Evolutionary conservation across 2,113 vertebrate genomes (phyloP), one percentile per base, ranked within the genome.

Genomic region (Machaerirhynchus nigripectus): DNA sequence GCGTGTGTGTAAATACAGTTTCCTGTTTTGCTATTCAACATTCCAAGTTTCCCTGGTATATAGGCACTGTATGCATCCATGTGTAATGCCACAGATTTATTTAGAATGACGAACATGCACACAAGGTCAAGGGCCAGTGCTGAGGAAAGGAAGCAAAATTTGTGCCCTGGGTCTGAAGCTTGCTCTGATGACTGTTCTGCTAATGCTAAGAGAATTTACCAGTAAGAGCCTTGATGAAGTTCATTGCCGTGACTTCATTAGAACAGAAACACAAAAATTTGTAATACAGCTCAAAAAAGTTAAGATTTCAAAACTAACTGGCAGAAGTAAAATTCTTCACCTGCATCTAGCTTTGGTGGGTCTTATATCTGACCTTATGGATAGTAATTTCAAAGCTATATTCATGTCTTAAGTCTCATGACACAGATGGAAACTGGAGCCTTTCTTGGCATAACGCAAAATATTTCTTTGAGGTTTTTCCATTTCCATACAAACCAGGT

Each of bases 1-100:
- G 97, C 96, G 87, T 96, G 94, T 95, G 93, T 96, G 89, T 95
- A 97, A 97, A 98, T 96, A 97, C 77, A 35, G 28, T 95, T 95
- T 96, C 74, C 93, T 90, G 86, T 95, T 96, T 93, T 31, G 28
- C 89, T 97, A 95, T 93, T 96, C 96, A 97, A 90, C 47, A 85
- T 78, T 92, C 24, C 3, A 60, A 65, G 55, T 73, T 94, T n/a
- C 37, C 79, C 75, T 78, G 65, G 55, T 52, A 59, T 33, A 37
- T 53, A 75, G 22, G 40, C 39, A 37, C 35, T 68, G 28, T 23
- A 33, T 37, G 33, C 77, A 79, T 63, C 1, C 0, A 5, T 87
- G 74, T 91, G 27, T 17, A 92, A 89, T 73, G 83, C 40, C 39
- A 37, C 53, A 71, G 44, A 33, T 35, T 89, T 77, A 90, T 74